Evolutionary conservation across 1,140 invertebrate genomes (phyloP), one percentile per base, ranked within the genome.

Genomic region (Dufourea novaeangliae): DNA sequence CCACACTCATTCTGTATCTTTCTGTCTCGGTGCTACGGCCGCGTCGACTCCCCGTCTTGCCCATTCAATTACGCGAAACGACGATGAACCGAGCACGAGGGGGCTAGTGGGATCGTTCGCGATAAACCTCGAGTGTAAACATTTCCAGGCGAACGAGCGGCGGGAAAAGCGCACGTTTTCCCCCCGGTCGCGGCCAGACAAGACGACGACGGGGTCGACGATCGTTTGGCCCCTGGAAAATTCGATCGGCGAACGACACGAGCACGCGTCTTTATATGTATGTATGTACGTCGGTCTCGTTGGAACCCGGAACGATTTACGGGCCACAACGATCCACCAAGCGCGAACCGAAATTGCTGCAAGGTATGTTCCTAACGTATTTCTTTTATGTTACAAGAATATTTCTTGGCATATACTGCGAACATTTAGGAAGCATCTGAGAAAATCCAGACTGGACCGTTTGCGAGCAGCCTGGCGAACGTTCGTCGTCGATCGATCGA

Each of bases 361-460:
- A 84, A 83, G 56, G 77, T 78, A 73, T 84, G 74, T 71, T 73
- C 64, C 73, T 78, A 77, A 68, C 64, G 62, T 66, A 78, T 32
- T 69, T 37, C n/a, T 37, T 37, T 80, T 83, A 80, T 70, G 37
- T 84, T 85, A 85, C 83, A 78, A 81, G 66, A 68, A 84, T 85
- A 85, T 71, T 72, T 78, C 66, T 78, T 64, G 79, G 69, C 52
- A 39, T 78, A 71, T 75, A 81, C 70, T 64, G 74, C 67, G 56
- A 72, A 85, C 83, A 85, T 74, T 80, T 78, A 81, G 83, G 79
- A 85, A 85, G 83, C 83, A 84, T 85, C 57, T 72, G 57, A 72
- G 27, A 69, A 61, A 61, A 80, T 59, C 66, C 71, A 34, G 67
- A 67, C 41, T 70, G 54, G 54, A 41, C 25, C 50, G 52, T 56